Base-by-base conservation (phyloP, 2,888 invertebrate species). In the Julus scandinavius region DNA sequence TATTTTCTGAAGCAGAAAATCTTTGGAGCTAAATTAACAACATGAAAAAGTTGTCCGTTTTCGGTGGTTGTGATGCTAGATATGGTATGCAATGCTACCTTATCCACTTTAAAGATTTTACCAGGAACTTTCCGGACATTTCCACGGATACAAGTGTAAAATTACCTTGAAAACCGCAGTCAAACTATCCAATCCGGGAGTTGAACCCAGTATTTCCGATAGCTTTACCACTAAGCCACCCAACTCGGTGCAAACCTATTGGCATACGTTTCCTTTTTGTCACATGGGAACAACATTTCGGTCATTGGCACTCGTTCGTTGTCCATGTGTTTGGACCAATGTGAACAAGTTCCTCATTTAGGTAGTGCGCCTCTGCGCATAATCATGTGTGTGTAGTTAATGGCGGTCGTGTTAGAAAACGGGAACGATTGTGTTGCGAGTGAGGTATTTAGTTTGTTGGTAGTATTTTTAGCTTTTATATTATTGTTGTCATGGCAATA, bases 381-480 rank as follows among this genome's bases (percentile, higher is more conserved):
- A 72, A 72, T 72, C 72, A 63, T 6, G 63, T n/a, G 5, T n/a
- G n/a, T 15, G 63, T n/a, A n/a, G n/a, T n/a, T 63, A 63, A 29
- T 72, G 72, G 72, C n/a, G 72, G 72, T 72, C 72, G 72, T 72
- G 72, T 29, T 72, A 9, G 72, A 72, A 72, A 72, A 72, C 72
- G 20, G 72, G 72, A 72, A 72, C 72, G 72, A 72, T 72, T 72
- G 72, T 72, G 72, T 72, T 72, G 72, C 72, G 72, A 72, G 49
- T 85, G 41, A 85, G 49, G 49, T 45, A 85, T 85, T 85, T 85
- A 85, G 85, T 85, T 40, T 85, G 49, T 85, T 85, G 85, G 41
- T 85, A 85, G 85, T 85, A 85, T 85, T 85, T 85, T 85, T 85
- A 85, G 85, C 85, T 49, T 45, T 85, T 85, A 85, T 85, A 45